Percentiles rank a stretch among this genome's conserved stretches.
These are phyloP conservation scores for Eristalis intricaria DNA, from an alignment of 2,888 invertebrate genomes.

Conservation along the genomic window DNA sequence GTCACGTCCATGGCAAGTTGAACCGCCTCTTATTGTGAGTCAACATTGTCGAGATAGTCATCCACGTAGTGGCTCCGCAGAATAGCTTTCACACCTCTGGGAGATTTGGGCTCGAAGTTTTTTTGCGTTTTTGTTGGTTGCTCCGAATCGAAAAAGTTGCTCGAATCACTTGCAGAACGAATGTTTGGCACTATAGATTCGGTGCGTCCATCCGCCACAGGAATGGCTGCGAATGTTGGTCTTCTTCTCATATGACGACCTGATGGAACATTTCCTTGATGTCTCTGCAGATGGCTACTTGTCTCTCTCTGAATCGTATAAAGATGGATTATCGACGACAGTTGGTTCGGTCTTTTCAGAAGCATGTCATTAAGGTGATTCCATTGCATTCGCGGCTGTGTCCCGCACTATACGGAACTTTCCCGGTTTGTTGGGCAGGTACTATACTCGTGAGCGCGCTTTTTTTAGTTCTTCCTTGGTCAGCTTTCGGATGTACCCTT, in stretches of 20 bases:
- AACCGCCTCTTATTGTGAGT: not conserved
- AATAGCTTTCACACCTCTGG: conserved; percentile 40
- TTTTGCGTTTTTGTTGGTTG: conserved; percentile 37
- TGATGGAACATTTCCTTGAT: conserved; percentile 49
- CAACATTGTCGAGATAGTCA: conserved; percentile 25
- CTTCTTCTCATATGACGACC: conserved; percentile 36
- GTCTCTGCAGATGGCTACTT: conserved; percentile 29
- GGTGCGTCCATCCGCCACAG: conserved; percentile 59
- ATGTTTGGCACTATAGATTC: conserved; percentile 26
- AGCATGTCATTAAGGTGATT: conserved; percentile 75
- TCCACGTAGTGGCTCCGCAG: conserved; percentile 41
- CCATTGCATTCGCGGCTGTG: conserved; percentile 75
- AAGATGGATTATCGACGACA: conserved; percentile 11
- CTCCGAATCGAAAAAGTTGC: too few relatives aligned
- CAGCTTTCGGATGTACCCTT: too few relatives aligned
- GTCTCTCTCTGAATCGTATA: conserved; percentile 15
- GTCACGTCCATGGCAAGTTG: not conserved
- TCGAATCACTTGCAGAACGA: conserved; percentile 65
- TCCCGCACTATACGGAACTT: too few relatives aligned
- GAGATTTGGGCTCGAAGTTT: not conserved
- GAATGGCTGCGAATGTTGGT: conserved; percentile 50
- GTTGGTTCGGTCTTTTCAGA: conserved; percentile 75
- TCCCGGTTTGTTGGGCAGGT: too few relatives aligned
- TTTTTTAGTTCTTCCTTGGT: too few relatives aligned
- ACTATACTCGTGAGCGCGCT: too few relatives aligned